phyloP scores from a whole-genome alignment of 2,113 vertebrate species.

The Indri indri region DNA sequence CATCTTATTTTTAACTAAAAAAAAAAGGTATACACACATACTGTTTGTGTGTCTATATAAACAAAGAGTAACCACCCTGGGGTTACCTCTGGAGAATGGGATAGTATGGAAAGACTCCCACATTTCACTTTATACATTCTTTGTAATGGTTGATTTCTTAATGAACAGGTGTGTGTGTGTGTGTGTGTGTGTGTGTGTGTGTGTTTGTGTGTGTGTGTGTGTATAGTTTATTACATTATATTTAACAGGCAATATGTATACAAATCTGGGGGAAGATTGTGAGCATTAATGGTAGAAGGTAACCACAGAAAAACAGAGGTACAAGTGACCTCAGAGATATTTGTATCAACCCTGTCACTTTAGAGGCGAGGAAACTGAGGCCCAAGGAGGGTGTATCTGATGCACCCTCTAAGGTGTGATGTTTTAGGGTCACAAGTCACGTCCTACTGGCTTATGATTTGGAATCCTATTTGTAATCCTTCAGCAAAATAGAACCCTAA shows the following conservation, averaged over 20 bases:
- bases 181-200: not conserved
- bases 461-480: not conserved
- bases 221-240: not conserved
- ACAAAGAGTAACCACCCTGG: not conserved
- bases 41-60: not conserved
- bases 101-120: not conserved
- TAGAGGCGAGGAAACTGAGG: not conserved
- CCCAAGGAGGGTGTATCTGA: not conserved
- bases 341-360: not conserved
- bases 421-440: not conserved
- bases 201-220: not conserved
- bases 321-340: not conserved
- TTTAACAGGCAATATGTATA: not conserved
- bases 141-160: constrained; percentile 23
- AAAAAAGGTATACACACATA: not conserved
- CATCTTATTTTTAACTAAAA: not conserved
- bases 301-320: not conserved
- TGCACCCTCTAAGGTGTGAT: not conserved
- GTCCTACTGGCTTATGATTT: not conserved
- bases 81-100: not conserved
- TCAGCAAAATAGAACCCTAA: not conserved
- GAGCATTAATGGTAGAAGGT: not conserved
- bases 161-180: not conserved
- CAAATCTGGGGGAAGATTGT: not conserved
- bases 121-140: not conserved